Conservation (phyloP, 2,888 invertebrate species). For the Anorthoa munda region DNA sequence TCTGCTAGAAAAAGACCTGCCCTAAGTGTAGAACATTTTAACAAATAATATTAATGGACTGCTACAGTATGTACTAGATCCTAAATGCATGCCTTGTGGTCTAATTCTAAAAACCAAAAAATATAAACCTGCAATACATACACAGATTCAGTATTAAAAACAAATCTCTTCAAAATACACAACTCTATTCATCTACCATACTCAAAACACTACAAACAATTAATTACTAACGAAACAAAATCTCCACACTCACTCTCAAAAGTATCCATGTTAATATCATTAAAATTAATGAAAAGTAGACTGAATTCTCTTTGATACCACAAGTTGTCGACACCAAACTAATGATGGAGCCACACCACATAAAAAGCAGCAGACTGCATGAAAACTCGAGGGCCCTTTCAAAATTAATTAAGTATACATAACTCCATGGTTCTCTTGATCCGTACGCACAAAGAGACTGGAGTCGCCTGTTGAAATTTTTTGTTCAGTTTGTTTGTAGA, state of each 20-base stretch:
- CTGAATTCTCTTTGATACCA: slow-evolving; percentile 47
- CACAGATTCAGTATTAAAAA: not conserved
- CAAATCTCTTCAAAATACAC: not conserved
- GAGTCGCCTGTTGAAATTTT: slow-evolving; percentile 28
- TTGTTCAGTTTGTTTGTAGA: slow-evolving; percentile 11
- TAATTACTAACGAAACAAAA: slow-evolving; percentile 30
- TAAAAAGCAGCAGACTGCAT: slow-evolving; percentile 41
- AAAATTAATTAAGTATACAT: slow-evolving; percentile 59
- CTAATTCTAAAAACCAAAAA: not conserved
- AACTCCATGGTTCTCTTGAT: slow-evolving; percentile 28
- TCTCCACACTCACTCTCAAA: slow-evolving; percentile 11
- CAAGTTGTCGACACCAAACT: slow-evolving; percentile 49
- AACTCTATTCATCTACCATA: not conserved
- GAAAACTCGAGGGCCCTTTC: slow-evolving; percentile 45
- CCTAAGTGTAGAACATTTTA: too few relatives aligned
- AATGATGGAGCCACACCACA: slow-evolving; percentile 56
- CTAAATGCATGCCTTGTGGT: too few relatives aligned
- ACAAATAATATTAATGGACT: too few relatives aligned
- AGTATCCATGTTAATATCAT: slow-evolving; percentile 55
- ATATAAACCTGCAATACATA: not conserved
- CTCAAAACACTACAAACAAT: slow-evolving; percentile 22
- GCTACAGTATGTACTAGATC: too few relatives aligned
- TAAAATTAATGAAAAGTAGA: slow-evolving; percentile 66
- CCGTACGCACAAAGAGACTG: slow-evolving; percentile 23
- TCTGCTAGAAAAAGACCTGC: too few relatives aligned